These are phyloP conservation scores for Pangasius krempfi DNA, from an alignment of 2,797 vertebrate species.

Conservation along the genomic window DNA sequence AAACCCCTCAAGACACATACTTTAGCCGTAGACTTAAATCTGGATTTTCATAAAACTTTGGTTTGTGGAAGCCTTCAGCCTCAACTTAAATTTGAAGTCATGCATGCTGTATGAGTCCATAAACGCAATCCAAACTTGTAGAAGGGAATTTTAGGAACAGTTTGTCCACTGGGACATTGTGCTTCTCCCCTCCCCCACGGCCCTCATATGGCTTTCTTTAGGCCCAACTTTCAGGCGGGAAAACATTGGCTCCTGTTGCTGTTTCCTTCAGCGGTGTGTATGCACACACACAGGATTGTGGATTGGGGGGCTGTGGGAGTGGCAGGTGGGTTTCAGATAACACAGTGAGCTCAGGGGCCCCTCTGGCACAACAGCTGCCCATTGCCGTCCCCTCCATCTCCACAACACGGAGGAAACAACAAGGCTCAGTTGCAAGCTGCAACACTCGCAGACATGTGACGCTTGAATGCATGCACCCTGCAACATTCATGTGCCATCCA, in stretches of 20 bases:
- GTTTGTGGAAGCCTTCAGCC: background rate
- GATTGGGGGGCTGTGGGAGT: slow-evolving; percentile 39
- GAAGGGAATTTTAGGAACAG: slow-evolving; percentile 15
- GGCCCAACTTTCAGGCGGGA: slow-evolving; percentile 49
- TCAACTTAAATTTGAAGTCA: background rate
- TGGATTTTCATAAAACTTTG: background rate
- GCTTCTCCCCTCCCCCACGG: slow-evolving; percentile 42
- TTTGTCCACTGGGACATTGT: background rate
- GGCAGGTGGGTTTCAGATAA: slow-evolving; percentile 56
- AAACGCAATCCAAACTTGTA: background rate
- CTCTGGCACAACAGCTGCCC: slow-evolving; percentile 52
- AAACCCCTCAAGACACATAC: background rate
- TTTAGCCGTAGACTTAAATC: background rate
- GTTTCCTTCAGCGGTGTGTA: background rate
- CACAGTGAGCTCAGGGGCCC: slow-evolving; percentile 37
- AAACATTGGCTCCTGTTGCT: slow-evolving; percentile 31
- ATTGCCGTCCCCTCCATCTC: slow-evolving; percentile 33
- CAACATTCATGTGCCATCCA: background rate
- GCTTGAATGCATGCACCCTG: background rate
- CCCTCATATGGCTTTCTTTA: slow-evolving; percentile 42
- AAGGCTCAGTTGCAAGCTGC: background rate
- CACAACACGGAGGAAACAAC: slow-evolving; percentile 36
- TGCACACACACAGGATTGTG: background rate
- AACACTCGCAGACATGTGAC: background rate
- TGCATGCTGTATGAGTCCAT: background rate